phyloP scores from a whole-genome alignment of 1,140 invertebrate species.

The Dendroctonus valens region DNA sequence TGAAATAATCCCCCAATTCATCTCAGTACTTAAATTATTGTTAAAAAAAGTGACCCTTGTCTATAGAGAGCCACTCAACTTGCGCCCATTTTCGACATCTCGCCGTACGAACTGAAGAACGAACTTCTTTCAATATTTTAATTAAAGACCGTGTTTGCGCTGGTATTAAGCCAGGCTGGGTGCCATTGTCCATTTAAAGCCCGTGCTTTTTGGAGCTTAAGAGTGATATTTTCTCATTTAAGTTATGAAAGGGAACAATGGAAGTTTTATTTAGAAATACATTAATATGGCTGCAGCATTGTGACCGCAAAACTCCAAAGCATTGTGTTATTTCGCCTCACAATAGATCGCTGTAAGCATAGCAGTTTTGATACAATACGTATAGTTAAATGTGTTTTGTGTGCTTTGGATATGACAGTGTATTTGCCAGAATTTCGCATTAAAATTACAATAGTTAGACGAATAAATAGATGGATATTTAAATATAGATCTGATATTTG shows the following conservation, averaged over 20 bases:
- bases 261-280: conserved; percentile 27
- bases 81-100: background rate
- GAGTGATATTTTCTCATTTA: conserved; percentile 31
- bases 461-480: too few relatives aligned
- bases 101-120: conserved; percentile 1
- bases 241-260: conserved; percentile 30
- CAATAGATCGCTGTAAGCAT: conserved; percentile 5
- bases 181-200: conserved; percentile 26
- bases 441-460: too few relatives aligned
- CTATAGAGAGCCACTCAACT: too few relatives aligned
- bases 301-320: conserved; percentile 9
- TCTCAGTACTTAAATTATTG: background rate
- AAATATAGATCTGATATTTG: too few relatives aligned
- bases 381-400: background rate
- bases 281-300: conserved; percentile 23
- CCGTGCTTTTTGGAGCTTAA: conserved; percentile 27
- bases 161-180: conserved; percentile 27
- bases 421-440: too few relatives aligned
- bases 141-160: conserved; percentile 27
- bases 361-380: conserved; percentile 4
- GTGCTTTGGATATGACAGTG: too few relatives aligned
- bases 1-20: background rate
- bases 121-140: conserved; percentile 24
- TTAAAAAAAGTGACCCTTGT: background rate
- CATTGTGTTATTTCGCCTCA: conserved; percentile 11